Evolutionary conservation across 2,797 vertebrate genomes (phyloP), one percentile per base, ranked within the genome.

Genomic region (Cuniculus paca): DNA sequence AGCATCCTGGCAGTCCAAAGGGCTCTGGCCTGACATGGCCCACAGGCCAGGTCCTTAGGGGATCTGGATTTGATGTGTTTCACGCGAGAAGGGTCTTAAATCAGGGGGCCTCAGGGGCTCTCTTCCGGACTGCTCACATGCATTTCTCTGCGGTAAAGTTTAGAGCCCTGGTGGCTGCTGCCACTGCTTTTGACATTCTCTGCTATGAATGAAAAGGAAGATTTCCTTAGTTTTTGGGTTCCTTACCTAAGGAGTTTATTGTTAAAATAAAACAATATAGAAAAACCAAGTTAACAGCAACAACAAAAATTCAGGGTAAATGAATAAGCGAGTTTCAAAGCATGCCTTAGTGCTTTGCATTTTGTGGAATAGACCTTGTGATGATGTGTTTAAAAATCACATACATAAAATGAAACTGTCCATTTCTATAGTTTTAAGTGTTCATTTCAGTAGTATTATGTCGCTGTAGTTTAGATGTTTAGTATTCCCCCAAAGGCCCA

Each of bases 31-130:
- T 95, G 90, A 95, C 28, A 0, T 84, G 91, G 95, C 90, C 95
- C 90, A 72, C 84, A 94, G 96, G 79, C 93, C 22, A 16, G 92
- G 96, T 87, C 93, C 96, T 91, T 45, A 42, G 93, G 95, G 97
- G 84, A 95, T 97, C 96, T 97, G 97, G 93, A 68, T 86, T 95
- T 75, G 85, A 95, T 83, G 50, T 63, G 60, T 91, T 96, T 97
- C 96, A 78, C 79, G 87, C 31, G 91, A 97, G 96, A 88, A 97
- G 93, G 72, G 93, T 95, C 97, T 97, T 98, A 98, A 98, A 98
- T 98, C 97, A 98, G 96, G 95, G 89, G 92, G 96, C 95, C 96
- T 91, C 0, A 1, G 82, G 91, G 91, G 91, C 79, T 85, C 78
- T 68, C 10, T 0, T 28, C 65, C 91, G 58, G n/a, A 54, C 80